Percentiles rank a stretch among this genome's conserved stretches.
Conservation (phyloP, 2,797 vertebrate species). For the Parauchenoglanis ngamensis region DNA sequence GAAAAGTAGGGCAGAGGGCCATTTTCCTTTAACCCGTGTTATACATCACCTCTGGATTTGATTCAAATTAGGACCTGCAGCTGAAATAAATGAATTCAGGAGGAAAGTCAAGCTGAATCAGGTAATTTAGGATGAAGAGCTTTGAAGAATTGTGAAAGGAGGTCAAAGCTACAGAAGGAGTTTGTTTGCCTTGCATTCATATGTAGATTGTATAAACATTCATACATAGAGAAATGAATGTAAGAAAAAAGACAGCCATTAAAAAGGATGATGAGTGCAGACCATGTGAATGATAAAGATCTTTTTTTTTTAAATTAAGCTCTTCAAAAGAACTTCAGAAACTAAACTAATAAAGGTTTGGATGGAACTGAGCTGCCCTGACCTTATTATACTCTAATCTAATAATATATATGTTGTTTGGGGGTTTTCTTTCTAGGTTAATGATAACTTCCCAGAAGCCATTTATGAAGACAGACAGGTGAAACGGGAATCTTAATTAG, state of each 20-base stretch:
- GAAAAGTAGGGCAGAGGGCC: neutral
- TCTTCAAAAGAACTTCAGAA: neutral
- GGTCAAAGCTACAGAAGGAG: conserved; percentile 7
- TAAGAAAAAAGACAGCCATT: too few species aligned
- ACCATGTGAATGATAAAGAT: neutral
- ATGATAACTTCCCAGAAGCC: neutral
- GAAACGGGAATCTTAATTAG: neutral
- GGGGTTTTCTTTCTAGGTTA: neutral
- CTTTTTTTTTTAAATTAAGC: neutral
- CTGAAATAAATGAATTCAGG: neutral
- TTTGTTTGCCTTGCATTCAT: neutral
- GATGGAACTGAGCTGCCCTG: neutral
- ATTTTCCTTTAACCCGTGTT: neutral
- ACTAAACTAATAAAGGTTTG: neutral
- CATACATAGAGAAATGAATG: neutral
- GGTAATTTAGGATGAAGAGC: neutral
- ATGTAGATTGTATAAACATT: conserved; percentile 15
- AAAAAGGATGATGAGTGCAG: neutral
- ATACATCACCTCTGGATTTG: neutral
- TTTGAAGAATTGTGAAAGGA: conserved; percentile 9
- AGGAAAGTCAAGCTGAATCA: neutral
- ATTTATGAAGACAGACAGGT: neutral
- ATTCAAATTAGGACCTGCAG: neutral
- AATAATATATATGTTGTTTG: neutral
- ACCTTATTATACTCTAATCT: neutral